Percentiles rank a stretch among this genome's conserved stretches.
These are phyloP conservation scores for Endotricha flammealis DNA, from an alignment of 2,888 invertebrate genomes.

Conservation along the genomic window DNA sequence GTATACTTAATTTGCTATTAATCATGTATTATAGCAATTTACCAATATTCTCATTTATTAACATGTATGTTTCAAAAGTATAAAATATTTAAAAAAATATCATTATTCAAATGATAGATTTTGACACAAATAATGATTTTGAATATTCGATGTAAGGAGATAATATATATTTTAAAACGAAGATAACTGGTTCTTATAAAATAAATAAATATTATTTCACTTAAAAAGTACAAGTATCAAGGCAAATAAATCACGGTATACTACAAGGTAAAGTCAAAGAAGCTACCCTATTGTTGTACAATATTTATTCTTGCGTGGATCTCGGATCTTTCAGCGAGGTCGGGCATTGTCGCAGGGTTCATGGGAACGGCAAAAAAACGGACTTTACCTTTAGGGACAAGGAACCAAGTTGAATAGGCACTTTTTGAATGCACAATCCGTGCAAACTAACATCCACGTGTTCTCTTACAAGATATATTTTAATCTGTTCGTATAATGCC, in stretches of 20 bases:
- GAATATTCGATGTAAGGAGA: too few species aligned
- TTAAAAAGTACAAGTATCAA: constrained; percentile 59
- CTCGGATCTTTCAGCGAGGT: constrained; percentile 70
- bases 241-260: constrained; percentile 20
- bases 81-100: too few species aligned
- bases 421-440: constrained; percentile 58
- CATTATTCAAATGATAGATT: too few species aligned
- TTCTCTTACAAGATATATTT: constrained; percentile 46
- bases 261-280: constrained; percentile 66
- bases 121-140: too few species aligned
- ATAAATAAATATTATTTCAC: too few species aligned
- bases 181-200: too few species aligned
- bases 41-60: too few species aligned
- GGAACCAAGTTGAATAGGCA: constrained; percentile 70
- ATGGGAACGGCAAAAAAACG: constrained; percentile 75
- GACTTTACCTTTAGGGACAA: constrained; percentile 60
- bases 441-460: constrained; percentile 59
- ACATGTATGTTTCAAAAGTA: too few species aligned
- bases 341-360: constrained; percentile 72
- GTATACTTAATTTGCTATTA: too few species aligned
- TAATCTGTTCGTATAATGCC: constrained; percentile 25
- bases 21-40: too few species aligned
- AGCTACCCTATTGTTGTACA: constrained; percentile 70
- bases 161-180: too few species aligned
- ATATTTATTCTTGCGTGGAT: constrained; percentile 77